A percentile compares a stretch with the other conserved stretches of the same genome.
Conservation (phyloP, 2,797 vertebrate species). For the Leptatherina wallacei region DNA sequence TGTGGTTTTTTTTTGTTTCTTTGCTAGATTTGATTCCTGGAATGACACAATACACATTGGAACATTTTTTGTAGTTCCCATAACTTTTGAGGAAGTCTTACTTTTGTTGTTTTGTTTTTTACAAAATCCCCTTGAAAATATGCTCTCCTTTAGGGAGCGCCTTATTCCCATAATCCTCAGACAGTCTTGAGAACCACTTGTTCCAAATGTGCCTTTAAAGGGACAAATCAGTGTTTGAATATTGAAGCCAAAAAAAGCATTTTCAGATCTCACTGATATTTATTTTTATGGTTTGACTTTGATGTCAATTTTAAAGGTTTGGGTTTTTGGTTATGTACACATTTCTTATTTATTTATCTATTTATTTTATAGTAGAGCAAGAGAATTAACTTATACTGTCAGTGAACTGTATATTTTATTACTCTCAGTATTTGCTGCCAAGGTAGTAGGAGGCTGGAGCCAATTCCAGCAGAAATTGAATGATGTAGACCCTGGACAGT, state of each 20-base stretch:
- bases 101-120: too few relatives aligned
- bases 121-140: not conserved
- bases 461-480: not conserved
- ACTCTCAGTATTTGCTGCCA: not conserved
- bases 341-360: not conserved
- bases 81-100: too few relatives aligned
- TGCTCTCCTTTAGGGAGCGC: not conserved
- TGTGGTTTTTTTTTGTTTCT: too few relatives aligned
- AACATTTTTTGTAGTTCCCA: too few relatives aligned
- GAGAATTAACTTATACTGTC: not conserved
- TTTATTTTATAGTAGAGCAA: not conserved
- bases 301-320: not conserved
- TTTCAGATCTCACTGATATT: slow-evolving; percentile 3
- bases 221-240: not conserved
- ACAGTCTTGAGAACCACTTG: not conserved
- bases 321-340: not conserved
- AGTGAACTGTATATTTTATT: not conserved
- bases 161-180: not conserved
- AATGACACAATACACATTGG: too few relatives aligned
- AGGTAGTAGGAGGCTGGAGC: not conserved
- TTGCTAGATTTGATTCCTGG: too few relatives aligned
- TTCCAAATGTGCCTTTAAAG: not conserved
- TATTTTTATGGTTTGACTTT: not conserved
- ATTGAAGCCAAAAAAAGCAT: not conserved
- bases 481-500: not conserved